Evolutionary conservation across 2,113 vertebrate species (phyloP), one percentile per base, ranked within the genome.

Genomic region (Peucedramus taeniatus): DNA sequence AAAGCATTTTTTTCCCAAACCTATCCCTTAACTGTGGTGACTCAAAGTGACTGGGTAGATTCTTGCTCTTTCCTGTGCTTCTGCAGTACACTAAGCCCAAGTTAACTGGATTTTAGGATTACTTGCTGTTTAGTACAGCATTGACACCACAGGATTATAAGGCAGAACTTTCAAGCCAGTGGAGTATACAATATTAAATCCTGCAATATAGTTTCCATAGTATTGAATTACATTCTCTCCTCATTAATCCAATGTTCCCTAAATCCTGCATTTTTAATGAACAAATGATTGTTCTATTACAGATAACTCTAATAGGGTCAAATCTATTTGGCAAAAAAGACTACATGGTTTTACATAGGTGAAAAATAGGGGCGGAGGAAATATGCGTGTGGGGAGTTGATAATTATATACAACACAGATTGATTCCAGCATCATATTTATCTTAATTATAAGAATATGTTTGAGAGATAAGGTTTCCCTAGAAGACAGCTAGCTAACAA

Each of bases 51-150:
- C 72, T 60, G 47, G 19, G 13, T 28, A 60, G 27, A 70, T 74
- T 83, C 26, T 56, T 83, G 12, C 18, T 78, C 8, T 64, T 90
- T 64, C 53, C 49, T 37, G 5, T 56, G 28, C 39, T 92, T 75
- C 68, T 82, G 69, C 82, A 72, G 81, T 47, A 13, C 6, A 9
- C 9, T 66, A 88, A 81, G 7, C 15, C 27, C 12, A 6, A 33
- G 22, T 13, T 68, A 65, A 87, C 71, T 81, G 89, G 27, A 79
- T 92, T 89, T 87, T 83, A 90, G 56, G 82, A 79, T 96, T 94
- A 79, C 20, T 54, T 93, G 39, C 33, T 93, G 7, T 71, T 96
- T 33, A 53, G 74, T 53, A 39, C 13, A 68, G 26, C 42, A 28
- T 30, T 93, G 33, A 33, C 44, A 89, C 79, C 63, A 56, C 9